phyloP scores from a whole-genome alignment of 2,888 invertebrate genomes.

The Drosophila kanekoi region DNA sequence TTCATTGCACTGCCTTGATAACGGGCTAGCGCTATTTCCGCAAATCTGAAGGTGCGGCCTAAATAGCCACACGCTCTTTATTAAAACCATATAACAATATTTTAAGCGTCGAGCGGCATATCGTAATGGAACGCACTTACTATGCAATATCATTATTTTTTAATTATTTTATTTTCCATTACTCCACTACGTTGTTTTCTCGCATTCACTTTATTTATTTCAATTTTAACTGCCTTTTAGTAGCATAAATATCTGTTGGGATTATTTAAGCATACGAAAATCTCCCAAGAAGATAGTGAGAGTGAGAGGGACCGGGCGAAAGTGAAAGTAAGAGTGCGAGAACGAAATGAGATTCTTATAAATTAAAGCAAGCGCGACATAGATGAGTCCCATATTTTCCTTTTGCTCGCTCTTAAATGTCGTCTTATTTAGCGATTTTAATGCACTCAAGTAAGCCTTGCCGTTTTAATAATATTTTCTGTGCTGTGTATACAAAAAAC shows the following conservation, averaged over 20 bases:
- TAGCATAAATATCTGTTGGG: no score
- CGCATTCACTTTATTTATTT: no score
- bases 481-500: background rate
- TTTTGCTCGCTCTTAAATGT: background rate
- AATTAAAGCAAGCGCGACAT: no score
- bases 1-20: constrained; percentile 67
- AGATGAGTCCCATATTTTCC: background rate
- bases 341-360: no score
- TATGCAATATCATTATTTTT: no score
- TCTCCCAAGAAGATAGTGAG: no score
- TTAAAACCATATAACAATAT: background rate
- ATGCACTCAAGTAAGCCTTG: background rate
- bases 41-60: constrained; percentile 24
- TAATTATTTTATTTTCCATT: no score
- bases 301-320: no score
- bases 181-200: no score
- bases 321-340: no score
- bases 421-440: background rate
- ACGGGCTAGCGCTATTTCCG: constrained; percentile 41
- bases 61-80: constrained; percentile 15
- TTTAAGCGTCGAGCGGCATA: background rate
- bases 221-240: no score
- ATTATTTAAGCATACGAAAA: no score
- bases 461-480: background rate
- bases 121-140: background rate